These are phyloP conservation scores for Myripristis murdjan DNA, from an alignment of 2,797 vertebrate genomes.

Conservation along the genomic window DNA sequence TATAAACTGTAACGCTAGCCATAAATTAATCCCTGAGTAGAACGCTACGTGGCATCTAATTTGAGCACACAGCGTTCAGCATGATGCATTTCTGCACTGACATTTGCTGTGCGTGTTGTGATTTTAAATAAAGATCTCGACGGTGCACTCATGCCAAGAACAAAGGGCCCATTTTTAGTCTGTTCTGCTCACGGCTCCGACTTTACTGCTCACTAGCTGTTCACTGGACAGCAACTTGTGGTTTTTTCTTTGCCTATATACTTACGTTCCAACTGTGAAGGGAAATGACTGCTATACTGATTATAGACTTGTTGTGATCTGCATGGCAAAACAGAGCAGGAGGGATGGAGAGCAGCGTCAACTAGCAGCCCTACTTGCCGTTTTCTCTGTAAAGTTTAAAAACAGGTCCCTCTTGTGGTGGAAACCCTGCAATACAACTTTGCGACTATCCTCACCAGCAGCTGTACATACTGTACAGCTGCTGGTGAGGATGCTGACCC, in stretches of 20 bases:
- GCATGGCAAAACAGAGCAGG: slow-evolving; percentile 27
- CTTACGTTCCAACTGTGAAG: slow-evolving; percentile 69
- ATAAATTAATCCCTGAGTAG: slow-evolving; percentile 17
- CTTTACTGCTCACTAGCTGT: slow-evolving; percentile 56
- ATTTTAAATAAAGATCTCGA: slow-evolving; percentile 50
- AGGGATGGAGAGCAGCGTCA: slow-evolving; percentile 25
- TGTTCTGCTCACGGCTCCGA: slow-evolving; percentile 41
- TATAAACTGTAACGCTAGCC: slow-evolving; percentile 1
- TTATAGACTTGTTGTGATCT: slow-evolving; percentile 70
- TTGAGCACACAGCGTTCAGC: slow-evolving; percentile 61
- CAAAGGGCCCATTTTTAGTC: slow-evolving; percentile 69
- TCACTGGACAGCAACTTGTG: slow-evolving; percentile 66
- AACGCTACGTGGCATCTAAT: slow-evolving; percentile 31
- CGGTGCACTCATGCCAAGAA: slow-evolving; percentile 39
- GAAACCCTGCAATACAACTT: slow-evolving; percentile 16
- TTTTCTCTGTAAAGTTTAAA: slow-evolving; percentile 18
- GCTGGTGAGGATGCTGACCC: too few relatives aligned
- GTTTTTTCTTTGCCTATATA: slow-evolving; percentile 73
- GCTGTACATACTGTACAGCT: too few relatives aligned
- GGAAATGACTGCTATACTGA: slow-evolving; percentile 71
- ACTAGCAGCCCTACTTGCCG: slow-evolving; percentile 10
- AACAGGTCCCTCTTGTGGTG: slow-evolving; percentile 75
- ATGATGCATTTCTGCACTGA: slow-evolving; percentile 33
- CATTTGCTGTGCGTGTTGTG: slow-evolving; percentile 37
- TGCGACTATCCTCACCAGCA: rapidly evolving